A percentile compares a stretch with the other conserved stretches of the same genome.
These are phyloP conservation scores for Oxyruncus cristatus DNA, from an alignment of 2,113 vertebrate genomes.

Conservation along the genomic window DNA sequence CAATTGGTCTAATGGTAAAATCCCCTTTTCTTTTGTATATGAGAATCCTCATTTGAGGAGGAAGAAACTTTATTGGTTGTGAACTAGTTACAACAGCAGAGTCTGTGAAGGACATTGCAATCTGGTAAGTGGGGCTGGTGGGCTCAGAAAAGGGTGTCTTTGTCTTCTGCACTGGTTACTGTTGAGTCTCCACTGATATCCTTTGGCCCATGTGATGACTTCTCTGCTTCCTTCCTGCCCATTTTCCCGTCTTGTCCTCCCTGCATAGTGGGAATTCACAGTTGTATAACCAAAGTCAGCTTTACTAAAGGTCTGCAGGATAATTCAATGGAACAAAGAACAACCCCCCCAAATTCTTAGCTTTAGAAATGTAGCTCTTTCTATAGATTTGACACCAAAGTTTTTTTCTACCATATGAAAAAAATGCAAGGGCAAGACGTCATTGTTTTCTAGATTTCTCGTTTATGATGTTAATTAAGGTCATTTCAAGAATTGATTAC, in stretches of 20 bases:
- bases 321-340: constrained; percentile 1
- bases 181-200: not conserved
- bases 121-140: not conserved
- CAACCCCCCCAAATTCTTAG: not conserved
- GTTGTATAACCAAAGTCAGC: not conserved
- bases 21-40: not conserved
- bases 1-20: not conserved
- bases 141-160: not conserved
- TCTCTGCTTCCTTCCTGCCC: not conserved
- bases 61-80: not conserved
- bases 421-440: not conserved
- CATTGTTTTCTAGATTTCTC: not conserved
- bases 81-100: not conserved
- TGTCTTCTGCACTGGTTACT: not conserved
- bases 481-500: not conserved
- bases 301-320: not conserved
- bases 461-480: constrained; percentile 18
- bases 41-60: not conserved
- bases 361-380: not conserved
- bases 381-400: not conserved
- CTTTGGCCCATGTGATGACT: not conserved
- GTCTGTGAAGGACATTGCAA: not conserved
- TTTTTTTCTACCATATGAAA: not conserved
- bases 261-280: not conserved
- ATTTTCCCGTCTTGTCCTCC: not conserved